Conservation (phyloP, 2,888 invertebrate species). For the Drosophila vallismaia region DNA sequence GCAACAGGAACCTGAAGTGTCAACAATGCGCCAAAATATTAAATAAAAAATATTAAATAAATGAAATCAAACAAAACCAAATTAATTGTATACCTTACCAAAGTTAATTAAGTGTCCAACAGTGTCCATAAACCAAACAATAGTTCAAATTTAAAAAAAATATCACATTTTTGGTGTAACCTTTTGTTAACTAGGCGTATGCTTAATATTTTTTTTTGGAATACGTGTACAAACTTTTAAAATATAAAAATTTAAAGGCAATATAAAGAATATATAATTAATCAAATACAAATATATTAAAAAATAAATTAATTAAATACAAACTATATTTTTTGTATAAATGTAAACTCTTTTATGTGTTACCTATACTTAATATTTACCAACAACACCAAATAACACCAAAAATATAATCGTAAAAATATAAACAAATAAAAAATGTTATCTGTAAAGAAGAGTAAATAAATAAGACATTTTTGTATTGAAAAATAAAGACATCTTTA, state of each 20-base stretch:
- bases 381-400: background rate
- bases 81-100: background rate
- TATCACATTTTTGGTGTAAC: background rate
- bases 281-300: background rate
- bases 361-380: slow-evolving; percentile 47
- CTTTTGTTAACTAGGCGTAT: background rate
- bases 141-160: background rate
- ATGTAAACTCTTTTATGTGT: slow-evolving; percentile 20
- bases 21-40: slow-evolving; percentile 38
- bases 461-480: background rate
- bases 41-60: background rate
- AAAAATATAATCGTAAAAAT: background rate
- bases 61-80: background rate
- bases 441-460: background rate
- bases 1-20: slow-evolving; percentile 62
- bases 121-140: slow-evolving; percentile 1
- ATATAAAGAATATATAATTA: slow-evolving; percentile 3
- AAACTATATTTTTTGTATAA: slow-evolving; percentile 16
- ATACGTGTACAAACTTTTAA: background rate
- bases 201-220: background rate
- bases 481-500: background rate
- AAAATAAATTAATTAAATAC: slow-evolving; percentile 13
- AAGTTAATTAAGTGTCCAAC: background rate
- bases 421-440: slow-evolving; percentile 7
- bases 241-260: background rate